Base-by-base conservation (phyloP, 2,797 vertebrate species). In the Danio aesculapii region DNA sequence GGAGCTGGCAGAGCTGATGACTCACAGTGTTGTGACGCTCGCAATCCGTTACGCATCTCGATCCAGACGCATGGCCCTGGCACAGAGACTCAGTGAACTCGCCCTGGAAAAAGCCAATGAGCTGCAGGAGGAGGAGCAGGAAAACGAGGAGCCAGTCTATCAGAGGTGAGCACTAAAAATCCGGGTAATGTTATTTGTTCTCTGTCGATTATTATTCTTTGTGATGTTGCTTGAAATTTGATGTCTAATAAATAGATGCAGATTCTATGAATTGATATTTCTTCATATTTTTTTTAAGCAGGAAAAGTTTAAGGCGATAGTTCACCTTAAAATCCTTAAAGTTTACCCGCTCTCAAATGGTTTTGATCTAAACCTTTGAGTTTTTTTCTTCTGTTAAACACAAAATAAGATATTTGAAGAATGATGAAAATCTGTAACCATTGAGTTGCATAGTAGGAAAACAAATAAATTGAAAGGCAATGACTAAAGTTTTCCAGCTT, bases 31-130 rank as follows among this genome's bases (percentile, higher is more conserved):
- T 74, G 91, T 96, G 87, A 94, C 91, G 8, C 88, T 99, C 85
- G 97, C 98, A 61, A 95, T 99, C 85, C 96, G 96, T 53, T 99
- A 99, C 21, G 95, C 98, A 0, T 98, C 98, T 6, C 95, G 95
- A 30, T 98, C 98, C 75, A 92, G 95, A 5, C 95, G 88, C 81
- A 94, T 98, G 88, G 93, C 89, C 6, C 87, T 99, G 1, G 98
- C 98, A 50, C 96, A 99, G 90, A 91, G 92, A 61, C 96, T 99
- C 66, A 94, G 94, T 5, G 92, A 97, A 81, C 55, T 99, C 7
- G 96, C 97, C 1, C 88, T 95, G 81, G 95, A 98, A 81, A 98
- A 96, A 86, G 92, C 96, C 53, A 91, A 86, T 5, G 94, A 95
- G 86, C 46, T 93, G 81, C 89, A 91, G 79, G 81, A 91, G 68